These are phyloP conservation scores for Elysia crispata DNA, from an alignment of 2,888 invertebrate species.

Conservation along the genomic window DNA sequence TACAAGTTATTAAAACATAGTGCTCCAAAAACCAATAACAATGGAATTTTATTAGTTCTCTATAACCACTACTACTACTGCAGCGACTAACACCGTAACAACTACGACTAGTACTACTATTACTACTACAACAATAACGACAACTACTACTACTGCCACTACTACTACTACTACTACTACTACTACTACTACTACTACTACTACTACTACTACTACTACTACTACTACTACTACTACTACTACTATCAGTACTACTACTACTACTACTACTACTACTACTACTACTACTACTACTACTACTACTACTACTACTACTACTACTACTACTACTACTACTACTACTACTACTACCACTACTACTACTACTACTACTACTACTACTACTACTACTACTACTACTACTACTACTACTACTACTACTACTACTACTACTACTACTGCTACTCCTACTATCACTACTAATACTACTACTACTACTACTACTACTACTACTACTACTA, in stretches of 20 bases:
- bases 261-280: too few species aligned
- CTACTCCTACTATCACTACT: too few species aligned
- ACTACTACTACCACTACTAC: constrained; percentile 15
- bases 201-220: not conserved
- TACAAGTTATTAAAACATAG: too few species aligned
- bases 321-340: constrained; percentile 24
- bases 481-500: not conserved
- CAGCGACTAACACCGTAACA: too few species aligned
- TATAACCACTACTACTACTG: too few species aligned
- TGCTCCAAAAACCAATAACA: too few species aligned
- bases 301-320: constrained; percentile 14
- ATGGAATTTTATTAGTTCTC: too few species aligned
- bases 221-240: too few species aligned
- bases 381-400: constrained; percentile 2
- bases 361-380: constrained; percentile 6
- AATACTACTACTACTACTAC: too few species aligned
- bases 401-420: not conserved
- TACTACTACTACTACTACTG: not conserved
- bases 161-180: not conserved
- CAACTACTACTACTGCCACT: too few species aligned
- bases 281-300: constrained; percentile 2
- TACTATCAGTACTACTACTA: too few species aligned
- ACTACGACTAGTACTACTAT: constrained; percentile 3
- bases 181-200: not conserved
- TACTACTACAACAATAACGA: too few species aligned